These are phyloP conservation scores for Pipa parva DNA, from an alignment of 2,113 vertebrate species.

Conservation along the genomic window DNA sequence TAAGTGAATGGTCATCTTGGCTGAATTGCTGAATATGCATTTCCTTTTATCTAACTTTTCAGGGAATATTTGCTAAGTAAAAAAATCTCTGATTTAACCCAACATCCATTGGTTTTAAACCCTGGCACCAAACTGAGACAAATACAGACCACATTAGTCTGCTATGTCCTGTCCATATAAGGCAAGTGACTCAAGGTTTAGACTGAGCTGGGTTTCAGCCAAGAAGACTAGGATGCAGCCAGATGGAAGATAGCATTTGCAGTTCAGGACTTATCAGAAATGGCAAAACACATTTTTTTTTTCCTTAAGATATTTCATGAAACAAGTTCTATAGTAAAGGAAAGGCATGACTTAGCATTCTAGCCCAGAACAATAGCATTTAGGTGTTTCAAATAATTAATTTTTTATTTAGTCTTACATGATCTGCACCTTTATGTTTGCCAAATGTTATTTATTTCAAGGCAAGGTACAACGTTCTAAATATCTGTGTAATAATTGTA, in stretches of 20 bases:
- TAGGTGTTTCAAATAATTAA: too few species aligned
- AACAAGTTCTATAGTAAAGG: too few species aligned
- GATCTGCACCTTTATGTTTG: too few species aligned
- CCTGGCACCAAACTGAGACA: conserved; percentile 5
- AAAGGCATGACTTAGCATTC: too few species aligned
- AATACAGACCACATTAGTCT: not conserved
- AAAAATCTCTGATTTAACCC: not conserved
- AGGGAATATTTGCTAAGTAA: not conserved
- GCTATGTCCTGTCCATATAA: conserved; percentile 3
- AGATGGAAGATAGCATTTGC: not conserved
- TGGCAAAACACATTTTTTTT: not conserved
- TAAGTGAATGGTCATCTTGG: not conserved
- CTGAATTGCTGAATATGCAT: not conserved
- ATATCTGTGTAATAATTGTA: too few species aligned
- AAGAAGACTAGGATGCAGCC: not conserved
- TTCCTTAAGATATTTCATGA: not conserved
- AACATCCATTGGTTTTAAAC: not conserved
- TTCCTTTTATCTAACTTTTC: not conserved
- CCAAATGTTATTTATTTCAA: too few species aligned
- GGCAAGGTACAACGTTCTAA: too few species aligned
- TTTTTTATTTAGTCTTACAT: too few species aligned
- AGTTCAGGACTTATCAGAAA: not conserved
- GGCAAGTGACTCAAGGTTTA: not conserved
- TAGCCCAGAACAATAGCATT: too few species aligned
- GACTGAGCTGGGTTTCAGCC: not conserved